A percentile compares a stretch with the other conserved stretches of the same genome.
These are phyloP conservation scores for Mustelus asterias DNA, from an alignment of 2,113 vertebrate genomes.

Conservation along the genomic window DNA sequence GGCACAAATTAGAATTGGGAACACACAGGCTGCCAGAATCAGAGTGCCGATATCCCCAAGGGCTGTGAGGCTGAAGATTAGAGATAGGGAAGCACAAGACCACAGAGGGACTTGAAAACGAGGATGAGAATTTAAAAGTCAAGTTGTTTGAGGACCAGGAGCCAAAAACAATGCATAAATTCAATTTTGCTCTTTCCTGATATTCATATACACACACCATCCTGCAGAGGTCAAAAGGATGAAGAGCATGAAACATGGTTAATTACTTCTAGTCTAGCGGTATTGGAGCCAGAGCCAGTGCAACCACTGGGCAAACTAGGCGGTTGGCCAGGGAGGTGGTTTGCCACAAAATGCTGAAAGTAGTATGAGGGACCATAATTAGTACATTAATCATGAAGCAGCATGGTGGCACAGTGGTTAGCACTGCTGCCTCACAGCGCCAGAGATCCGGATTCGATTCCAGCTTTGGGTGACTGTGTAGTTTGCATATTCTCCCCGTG, in stretches of 20 bases:
- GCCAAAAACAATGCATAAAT: not conserved
- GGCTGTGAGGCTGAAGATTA: not conserved
- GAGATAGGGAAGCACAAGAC: not conserved
- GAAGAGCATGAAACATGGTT: not conserved
- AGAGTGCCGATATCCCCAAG: not conserved
- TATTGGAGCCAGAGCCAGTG: not conserved
- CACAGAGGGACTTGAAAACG: not conserved
- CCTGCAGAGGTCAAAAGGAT: not conserved
- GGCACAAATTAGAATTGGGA: not conserved
- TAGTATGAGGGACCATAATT: too few relatives aligned
- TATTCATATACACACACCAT: not conserved
- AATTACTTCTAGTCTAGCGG: not conserved
- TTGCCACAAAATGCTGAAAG: too few relatives aligned
- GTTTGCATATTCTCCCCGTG: too few relatives aligned
- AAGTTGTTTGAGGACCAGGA: too few relatives aligned
- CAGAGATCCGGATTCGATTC: too few relatives aligned
- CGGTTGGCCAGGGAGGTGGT: too few relatives aligned
- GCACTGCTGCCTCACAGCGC: too few relatives aligned
- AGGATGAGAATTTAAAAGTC: not conserved
- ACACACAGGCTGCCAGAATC: not conserved
- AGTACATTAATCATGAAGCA: too few relatives aligned
- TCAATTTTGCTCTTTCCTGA: not conserved
- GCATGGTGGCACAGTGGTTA: too few relatives aligned
- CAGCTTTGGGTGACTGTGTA: too few relatives aligned
- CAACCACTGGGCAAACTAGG: too few relatives aligned